These are phyloP conservation scores for Limnephilus rhombicus DNA, from an alignment of 2,888 invertebrate genomes.

Conservation along the genomic window DNA sequence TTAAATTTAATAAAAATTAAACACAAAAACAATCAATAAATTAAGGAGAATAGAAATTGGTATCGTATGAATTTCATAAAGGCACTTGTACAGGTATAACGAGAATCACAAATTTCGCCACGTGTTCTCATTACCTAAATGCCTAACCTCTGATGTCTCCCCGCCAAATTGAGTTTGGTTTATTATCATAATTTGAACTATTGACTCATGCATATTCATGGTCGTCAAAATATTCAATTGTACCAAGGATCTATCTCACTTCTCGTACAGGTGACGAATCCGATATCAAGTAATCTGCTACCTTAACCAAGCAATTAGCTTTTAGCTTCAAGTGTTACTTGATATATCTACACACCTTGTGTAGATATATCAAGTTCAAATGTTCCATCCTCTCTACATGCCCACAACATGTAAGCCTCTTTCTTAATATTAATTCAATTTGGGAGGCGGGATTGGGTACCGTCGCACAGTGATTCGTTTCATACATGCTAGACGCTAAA, in stretches of 20 bases:
- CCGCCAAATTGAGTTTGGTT: neutral
- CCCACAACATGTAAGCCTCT: no score
- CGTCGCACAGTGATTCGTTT: no score
- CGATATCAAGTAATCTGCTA: neutral
- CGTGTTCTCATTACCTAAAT: neutral
- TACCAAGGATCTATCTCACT: neutral
- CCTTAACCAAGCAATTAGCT: neutral
- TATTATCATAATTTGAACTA: neutral
- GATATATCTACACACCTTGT: neutral
- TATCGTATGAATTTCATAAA: neutral
- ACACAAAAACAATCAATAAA: no score
- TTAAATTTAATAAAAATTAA: no score
- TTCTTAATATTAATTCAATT: no score
- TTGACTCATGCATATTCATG: conserved; percentile 21
- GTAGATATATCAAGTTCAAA: no score
- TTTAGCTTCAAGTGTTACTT: neutral
- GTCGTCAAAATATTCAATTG: conserved; percentile 12
- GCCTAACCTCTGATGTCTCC: neutral
- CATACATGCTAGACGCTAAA: no score
- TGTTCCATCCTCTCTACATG: no score
- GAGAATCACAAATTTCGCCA: neutral
- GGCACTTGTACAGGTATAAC: neutral
- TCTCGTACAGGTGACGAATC: neutral
- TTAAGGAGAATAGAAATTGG: no score
- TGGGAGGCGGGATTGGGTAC: no score